Evolutionary conservation across 2,888 invertebrate species (phyloP), one percentile per base, ranked within the genome.

Genomic region (Pseudanteris insignis): DNA sequence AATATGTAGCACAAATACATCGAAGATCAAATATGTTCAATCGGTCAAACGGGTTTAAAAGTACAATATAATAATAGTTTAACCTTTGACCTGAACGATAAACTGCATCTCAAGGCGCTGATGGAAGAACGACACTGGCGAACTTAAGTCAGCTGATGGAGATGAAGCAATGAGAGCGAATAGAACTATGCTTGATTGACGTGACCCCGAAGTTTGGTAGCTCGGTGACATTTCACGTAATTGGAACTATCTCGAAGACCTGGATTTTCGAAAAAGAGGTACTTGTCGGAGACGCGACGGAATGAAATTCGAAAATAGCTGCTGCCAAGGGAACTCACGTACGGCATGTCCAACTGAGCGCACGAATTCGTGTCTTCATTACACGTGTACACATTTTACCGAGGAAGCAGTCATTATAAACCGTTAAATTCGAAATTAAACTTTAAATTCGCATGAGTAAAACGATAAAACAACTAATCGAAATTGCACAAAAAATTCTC

Each of bases 201-300:
- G 67, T 70, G 72, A 71, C 70, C 71, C 63, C 69, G 63, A 70
- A 71, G 64, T 65, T 51, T 43, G 59, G 50, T 48, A 64, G 58
- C 43, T 57, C 41, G 64, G 65, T 71, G 72, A 72, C 71, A 65
- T 68, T 53, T 64, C 65, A 61, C 66, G 69, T 72, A 72, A 72
- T 72, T 72, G 72, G 71, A 70, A 68, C 65, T 64, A 70, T 65
- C 66, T 64, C 41, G 54, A 55, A 61, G 65, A 65, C 62, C 63
- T 67, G 61, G 63, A 64, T 68, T 69, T 68, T 67, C 64, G 60
- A 63, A 64, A 65, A 62, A 41, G 55, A 61, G 62, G 55, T 63
- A 59, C 54, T 61, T 51, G 53, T 44, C 46, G 48, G 48, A 53
- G 53, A 62, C 62, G 55, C 53, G 53, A 53, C 44, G 46, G 54